Percentiles rank a stretch among this genome's conserved stretches.
These are phyloP conservation scores for Atrichornis clamosus DNA, from an alignment of 2,113 vertebrate species.

Conservation along the genomic window DNA sequence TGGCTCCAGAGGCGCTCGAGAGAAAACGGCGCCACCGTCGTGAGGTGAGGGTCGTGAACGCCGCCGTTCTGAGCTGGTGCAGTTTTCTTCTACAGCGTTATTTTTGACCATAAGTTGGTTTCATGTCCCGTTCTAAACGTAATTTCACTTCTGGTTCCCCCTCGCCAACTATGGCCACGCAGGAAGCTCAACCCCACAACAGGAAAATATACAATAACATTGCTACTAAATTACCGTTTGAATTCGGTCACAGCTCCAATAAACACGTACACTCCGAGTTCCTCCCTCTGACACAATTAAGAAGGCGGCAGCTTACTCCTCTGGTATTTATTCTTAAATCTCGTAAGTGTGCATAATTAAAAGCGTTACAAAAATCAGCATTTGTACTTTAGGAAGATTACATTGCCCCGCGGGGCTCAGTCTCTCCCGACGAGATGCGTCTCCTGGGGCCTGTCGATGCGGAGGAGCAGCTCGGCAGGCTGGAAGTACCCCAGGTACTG, in stretches of 20 bases:
- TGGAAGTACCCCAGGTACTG: conserved; percentile 90
- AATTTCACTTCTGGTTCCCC: not conserved
- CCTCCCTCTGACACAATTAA: not conserved
- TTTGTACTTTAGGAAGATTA: rapidly evolving
- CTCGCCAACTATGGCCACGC: rapidly evolving
- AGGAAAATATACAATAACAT: not conserved
- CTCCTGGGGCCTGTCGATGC: conserved; percentile 85
- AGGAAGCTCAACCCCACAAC: not conserved
- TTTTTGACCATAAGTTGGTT: not conserved
- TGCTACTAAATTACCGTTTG: not conserved
- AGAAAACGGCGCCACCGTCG: rapidly evolving
- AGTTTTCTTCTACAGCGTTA: rapidly evolving
- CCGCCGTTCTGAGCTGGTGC: rapidly evolving
- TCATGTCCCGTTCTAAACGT: not conserved
- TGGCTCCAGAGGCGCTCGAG: not conserved
- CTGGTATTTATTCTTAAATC: not conserved
- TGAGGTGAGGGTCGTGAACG: rapidly evolving
- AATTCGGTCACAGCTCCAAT: not conserved
- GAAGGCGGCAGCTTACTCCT: not conserved
- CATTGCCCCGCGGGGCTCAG: not conserved
- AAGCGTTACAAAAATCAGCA: not conserved
- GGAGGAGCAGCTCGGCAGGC: conserved; percentile 88
- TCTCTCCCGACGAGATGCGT: conserved; percentile 84
- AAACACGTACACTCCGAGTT: rapidly evolving
- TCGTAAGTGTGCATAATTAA: not conserved